Evolutionary conservation across 2,888 invertebrate species (phyloP), one percentile per base, ranked within the genome.

Genomic region (Sympetrum striolatum): DNA sequence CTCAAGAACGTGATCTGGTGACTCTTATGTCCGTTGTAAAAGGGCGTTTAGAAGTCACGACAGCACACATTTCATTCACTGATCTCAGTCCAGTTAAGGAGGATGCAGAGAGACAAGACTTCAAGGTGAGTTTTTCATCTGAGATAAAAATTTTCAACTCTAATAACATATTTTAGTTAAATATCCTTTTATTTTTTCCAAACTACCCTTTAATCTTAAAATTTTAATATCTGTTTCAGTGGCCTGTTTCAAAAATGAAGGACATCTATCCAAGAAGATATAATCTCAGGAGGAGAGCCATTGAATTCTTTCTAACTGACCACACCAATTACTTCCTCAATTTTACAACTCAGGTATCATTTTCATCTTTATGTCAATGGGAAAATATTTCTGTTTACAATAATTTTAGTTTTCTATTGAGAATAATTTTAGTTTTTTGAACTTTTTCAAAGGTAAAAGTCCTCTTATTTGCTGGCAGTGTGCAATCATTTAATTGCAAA

Each of bases 301-400:
- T 96, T 91, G 96, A 96, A 93, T 94, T 96, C 92, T 96, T 96
- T 93, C 93, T 96, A 15, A 94, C 95, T 35, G 96, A 96, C 93
- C 96, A 96, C 92, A 96, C 95, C 0, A 96, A 96, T 92, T 96
- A 95, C 92, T 96, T 96, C 93, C 93, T 96, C 53, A 96, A 96
- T 93, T 96, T 96, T 92, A 94, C 95, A 81, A 95, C 95, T 73
- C 95, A 95, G 94, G 95, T 96, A 92, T 80, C 14, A 44, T 31
- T 73, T 31, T 18, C 18, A 6, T 18, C 53, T 8, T 5, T 18
- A 53, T 18, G 2, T 53, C 18, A 53, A 15, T 18, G 18, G 15
- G 53, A 18, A 18, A 53, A 18, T 53, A 53, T 18, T 53, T 53
- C 5, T 48, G 6, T 39, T 39, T 39, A 5, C 4, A 39, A 39